Evolutionary conservation across 2,888 invertebrate genomes (phyloP), one percentile per base, ranked within the genome.

Genomic region (Ecliptopera silaceata): DNA sequence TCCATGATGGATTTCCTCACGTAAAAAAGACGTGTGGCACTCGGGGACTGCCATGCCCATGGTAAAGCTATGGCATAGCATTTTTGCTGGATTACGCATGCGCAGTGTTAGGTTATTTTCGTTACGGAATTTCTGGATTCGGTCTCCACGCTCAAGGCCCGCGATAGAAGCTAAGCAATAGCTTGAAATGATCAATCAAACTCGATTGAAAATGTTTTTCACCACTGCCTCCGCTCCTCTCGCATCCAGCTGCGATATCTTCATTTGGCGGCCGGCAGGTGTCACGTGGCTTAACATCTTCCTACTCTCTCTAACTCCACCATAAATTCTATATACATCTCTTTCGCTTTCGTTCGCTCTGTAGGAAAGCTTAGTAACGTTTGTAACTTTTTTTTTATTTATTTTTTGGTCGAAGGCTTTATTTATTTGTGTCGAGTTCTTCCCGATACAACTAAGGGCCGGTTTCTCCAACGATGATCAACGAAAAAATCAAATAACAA

Each of bases 221-320:
- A 77, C 72, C 65, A 72, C 84, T 82, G 79, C 48, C 54, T 67
- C 66, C 64, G 54, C 78, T 79, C 79, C 77, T 79, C 83, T 82
- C 77, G 80, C 82, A 85, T 85, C 87, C 90, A 89, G 90, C 90
- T 90, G 90, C 88, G 90, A 90, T 90, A 85, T 91, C 91, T 91
- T 90, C 89, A 91, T 91, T 90, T 89, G 88, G 85, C 83, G 83
- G 88, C 74, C 86, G 83, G 88, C 90, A 91, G 89, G 90, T 91
- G 91, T 88, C 89, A 89, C 87, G 88, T 86, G 88, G 85, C 76
- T 59, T 68, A 65, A 56, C 49, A 70, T 68, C 53, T 63, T 57
- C 38, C 83, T 85, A 54, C 77, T 54, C 77, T 48, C 56, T 86
- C 75, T 4, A 61, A 66, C 82, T n/a, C 17, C 50, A 12, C 2